Conservation (phyloP, 1,140 invertebrate species). For the Polypedilum vanderplanki region DNA sequence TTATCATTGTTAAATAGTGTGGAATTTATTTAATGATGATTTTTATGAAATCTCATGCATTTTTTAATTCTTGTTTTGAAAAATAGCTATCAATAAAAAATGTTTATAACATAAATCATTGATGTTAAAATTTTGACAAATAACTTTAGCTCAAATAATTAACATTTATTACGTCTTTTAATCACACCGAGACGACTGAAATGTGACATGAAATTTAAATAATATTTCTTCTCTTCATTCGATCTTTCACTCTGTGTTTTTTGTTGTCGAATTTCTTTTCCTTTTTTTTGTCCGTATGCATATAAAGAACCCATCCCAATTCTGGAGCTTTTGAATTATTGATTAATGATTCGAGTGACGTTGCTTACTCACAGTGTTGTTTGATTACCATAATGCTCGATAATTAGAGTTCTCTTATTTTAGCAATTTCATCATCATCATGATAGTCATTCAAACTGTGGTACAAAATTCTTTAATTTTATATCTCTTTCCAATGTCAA, state of each 20-base stretch:
- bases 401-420: conserved; percentile 17
- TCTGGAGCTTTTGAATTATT: not conserved
- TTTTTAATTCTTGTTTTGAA: too few relatives aligned
- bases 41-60: too few relatives aligned
- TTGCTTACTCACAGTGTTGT: not conserved
- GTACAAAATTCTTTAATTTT: conserved; percentile 4
- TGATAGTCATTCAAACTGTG: too few relatives aligned
- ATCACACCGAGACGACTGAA: conserved; percentile 2
- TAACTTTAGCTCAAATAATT: conserved; percentile 22
- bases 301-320: not conserved
- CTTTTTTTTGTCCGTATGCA: not conserved
- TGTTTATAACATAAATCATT: too few relatives aligned
- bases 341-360: not conserved
- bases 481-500: not conserved
- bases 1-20: too few relatives aligned
- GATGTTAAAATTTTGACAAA: not conserved
- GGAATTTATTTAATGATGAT: too few relatives aligned
- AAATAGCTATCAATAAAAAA: too few relatives aligned
- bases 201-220: conserved; percentile 19
- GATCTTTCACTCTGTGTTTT: not conserved
- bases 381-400: conserved; percentile 11
- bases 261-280: not conserved
- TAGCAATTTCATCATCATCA: not conserved
- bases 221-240: too few relatives aligned
- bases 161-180: conserved; percentile 16